phyloP scores from a whole-genome alignment of 2,113 vertebrate genomes.

The Bujurquina vittata region DNA sequence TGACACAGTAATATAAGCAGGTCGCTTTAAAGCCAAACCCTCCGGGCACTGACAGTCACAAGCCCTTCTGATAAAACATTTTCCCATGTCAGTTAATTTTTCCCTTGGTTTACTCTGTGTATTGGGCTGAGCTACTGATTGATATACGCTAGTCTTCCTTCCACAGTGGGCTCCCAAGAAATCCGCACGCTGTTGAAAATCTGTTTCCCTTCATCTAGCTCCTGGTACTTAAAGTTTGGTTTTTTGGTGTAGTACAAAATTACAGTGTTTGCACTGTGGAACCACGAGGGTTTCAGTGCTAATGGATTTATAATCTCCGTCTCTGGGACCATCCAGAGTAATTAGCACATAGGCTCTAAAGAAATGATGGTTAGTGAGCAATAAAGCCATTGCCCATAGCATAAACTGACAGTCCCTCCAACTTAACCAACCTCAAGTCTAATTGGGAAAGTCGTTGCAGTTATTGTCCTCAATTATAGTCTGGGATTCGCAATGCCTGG shows the following conservation, averaged over 20 bases:
- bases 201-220: conserved; percentile 51
- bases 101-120: no score
- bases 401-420: conserved; percentile 90
- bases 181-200: conserved; percentile 40
- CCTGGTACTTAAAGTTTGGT: conserved; percentile 62
- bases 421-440: conserved; percentile 91
- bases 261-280: conserved; percentile 72
- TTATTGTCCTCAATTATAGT: conserved; percentile 90
- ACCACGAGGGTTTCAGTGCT: conserved; percentile 85
- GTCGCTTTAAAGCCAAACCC: conserved; percentile 12
- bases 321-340: conserved; percentile 89
- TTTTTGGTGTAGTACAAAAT: conserved; percentile 66
- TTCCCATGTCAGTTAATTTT: no score
- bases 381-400: conserved; percentile 96
- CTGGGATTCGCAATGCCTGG: conserved; percentile 75
- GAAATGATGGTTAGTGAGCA: conserved; percentile 95
- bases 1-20: conserved; percentile 16
- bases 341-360: conserved; percentile 96
- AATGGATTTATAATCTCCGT: conserved; percentile 94
- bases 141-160: conserved; percentile 38
- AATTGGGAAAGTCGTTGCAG: conserved; percentile 91
- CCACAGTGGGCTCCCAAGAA: conserved; percentile 33
- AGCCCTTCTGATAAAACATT: conserved; percentile 8
- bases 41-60: conserved; percentile 1
- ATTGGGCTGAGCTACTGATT: not conserved